These are phyloP conservation scores for Antedon mediterranea DNA, from an alignment of 53 echinoderm and acorn worm species.

Conservation along the genomic window DNA sequence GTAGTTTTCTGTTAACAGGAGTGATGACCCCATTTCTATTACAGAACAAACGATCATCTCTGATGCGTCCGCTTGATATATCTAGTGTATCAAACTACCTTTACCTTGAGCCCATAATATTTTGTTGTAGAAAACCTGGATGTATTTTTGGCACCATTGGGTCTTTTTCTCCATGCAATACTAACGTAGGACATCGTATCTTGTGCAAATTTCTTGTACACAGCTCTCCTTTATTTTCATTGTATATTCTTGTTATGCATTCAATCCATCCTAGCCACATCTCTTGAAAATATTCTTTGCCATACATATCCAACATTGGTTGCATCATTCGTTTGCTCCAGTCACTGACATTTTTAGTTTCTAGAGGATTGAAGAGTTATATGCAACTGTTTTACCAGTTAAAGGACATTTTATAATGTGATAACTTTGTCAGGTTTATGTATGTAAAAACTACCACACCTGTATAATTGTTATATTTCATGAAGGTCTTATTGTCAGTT, in stretches of 20 bases:
- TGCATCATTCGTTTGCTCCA: slow-evolving; percentile 85
- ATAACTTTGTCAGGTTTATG: no score
- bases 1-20: no score
- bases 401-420: no score
- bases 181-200: slow-evolving; percentile 67
- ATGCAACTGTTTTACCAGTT: no score
- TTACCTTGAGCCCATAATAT: slow-evolving; percentile 77
- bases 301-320: slow-evolving; percentile 78
- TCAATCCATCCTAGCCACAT: slow-evolving; percentile 62
- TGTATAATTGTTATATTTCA: no score
- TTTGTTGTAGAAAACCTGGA: slow-evolving; percentile 41
- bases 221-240: slow-evolving; percentile 26
- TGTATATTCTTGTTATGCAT: slow-evolving; percentile 17
- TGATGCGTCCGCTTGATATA: no score
- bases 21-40: neutral
- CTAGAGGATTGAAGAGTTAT: slow-evolving; percentile 7
- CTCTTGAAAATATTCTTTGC: slow-evolving; percentile 53
- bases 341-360: slow-evolving; percentile 48
- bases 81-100: neutral
- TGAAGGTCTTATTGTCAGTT: no score
- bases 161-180: slow-evolving; percentile 82
- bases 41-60: neutral
- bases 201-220: slow-evolving; percentile 13
- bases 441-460: no score
- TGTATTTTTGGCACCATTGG: slow-evolving; percentile 69